Evolutionary conservation across 1,140 invertebrate genomes (phyloP).

Genomic region (Sipha flava): DNA sequence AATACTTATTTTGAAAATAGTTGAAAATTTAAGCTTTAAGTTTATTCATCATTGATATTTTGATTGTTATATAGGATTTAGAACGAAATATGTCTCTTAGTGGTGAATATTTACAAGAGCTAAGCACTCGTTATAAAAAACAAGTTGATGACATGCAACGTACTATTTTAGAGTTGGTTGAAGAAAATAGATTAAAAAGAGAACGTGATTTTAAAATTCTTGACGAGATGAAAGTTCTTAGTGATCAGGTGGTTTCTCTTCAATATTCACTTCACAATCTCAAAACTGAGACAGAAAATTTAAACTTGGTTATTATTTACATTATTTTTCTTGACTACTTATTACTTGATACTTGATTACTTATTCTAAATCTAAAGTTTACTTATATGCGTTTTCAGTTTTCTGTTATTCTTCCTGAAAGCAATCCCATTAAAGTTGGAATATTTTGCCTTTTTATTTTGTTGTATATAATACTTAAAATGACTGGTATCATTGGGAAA

Average conservation of each 20-base stretch:
- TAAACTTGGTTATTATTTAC: background rate
- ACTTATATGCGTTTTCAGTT: background rate
- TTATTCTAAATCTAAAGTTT: background rate
- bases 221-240: conserved; percentile 45
- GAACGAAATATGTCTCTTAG: conserved; percentile 95
- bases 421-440: background rate
- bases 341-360: background rate
- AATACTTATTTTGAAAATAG: conserved; percentile 24
- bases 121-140: conserved; percentile 87
- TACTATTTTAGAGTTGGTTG: conserved; percentile 59
- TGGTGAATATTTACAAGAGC: conserved; percentile 87
- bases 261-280: background rate
- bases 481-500: background rate
- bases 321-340: background rate
- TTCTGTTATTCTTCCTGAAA: conserved; percentile 10
- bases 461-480: background rate
- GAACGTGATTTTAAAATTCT: conserved; percentile 38
- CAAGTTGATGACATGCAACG: conserved; percentile 92
- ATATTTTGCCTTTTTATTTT: background rate
- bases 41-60: background rate
- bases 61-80: conserved; percentile 53
- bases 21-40: background rate
- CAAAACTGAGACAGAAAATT: conserved; percentile 6
- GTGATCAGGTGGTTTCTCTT: conserved; percentile 35
- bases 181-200: conserved; percentile 46